Evolutionary conservation across 1,140 invertebrate species (phyloP), one percentile per base, ranked within the genome.

Genomic region (Pseudomyrmex sp.): DNA sequence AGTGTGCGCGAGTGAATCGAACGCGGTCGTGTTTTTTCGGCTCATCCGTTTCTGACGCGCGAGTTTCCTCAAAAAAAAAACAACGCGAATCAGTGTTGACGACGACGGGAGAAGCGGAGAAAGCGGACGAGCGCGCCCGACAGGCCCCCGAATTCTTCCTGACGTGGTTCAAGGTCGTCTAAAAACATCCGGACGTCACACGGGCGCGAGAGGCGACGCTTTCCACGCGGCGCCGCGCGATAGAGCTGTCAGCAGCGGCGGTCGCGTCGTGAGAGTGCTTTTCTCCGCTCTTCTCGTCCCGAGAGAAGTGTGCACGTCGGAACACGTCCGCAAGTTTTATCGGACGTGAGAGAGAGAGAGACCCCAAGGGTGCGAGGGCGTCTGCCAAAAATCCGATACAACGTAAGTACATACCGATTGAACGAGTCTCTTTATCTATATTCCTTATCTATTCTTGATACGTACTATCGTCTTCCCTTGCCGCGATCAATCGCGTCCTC

Each of bases 81-180:
- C 58, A 2, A 10, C 5, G n/a, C 58, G 58, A 35, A 65, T 65
- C 35, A 44, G 35, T 44, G 26, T 44, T 35, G 35, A 15, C 62
- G 35, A 65, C 23, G 46, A 26, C 26, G 13, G 4, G 15, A 12
- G 20, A 52, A 52, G 52, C 61, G 13, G 23, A 26, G 59, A 15
- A 1, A 13, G 5, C 35, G 35, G 35, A 35, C 35, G 10, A 26
- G 5, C 20, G 46, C 59, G 54, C 70, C 80, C 70, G 58, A 44
- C 20, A 48, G 46, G 62, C 15, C 48, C 77, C 48, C 73, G 26
- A 62, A 56, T 62, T 20, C 48, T 50, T 70, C 48, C 74, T 83
- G 73, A 35, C 84, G 74, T 88, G 84, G 79, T 88, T 89, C 87
- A 89, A 89, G 87, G 87, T 73, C 87, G 82, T 88, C 87, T 83